Conservation (phyloP, 2,888 invertebrate species). For the Plutella xylostella region DNA sequence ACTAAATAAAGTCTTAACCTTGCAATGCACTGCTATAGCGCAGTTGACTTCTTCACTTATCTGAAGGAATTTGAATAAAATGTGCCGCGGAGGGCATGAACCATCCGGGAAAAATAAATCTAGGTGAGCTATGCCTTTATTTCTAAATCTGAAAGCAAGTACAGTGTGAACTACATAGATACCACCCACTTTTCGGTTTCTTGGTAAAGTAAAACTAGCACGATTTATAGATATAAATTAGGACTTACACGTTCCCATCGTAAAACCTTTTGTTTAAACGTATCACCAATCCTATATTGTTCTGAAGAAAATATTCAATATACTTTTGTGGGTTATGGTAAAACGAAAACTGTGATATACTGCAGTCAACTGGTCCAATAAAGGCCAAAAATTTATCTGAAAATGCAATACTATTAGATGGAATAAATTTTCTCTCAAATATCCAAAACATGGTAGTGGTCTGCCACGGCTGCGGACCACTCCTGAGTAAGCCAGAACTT, state of each 20-base stretch:
- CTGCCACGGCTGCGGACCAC: no score
- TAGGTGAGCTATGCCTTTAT: conserved; percentile 85
- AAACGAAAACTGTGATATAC: conserved; percentile 65
- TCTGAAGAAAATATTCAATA: conserved; percentile 84
- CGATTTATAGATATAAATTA: neutral
- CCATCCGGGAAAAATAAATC: conserved; percentile 93
- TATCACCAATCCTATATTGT: conserved; percentile 84
- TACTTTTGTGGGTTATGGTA: conserved; percentile 83
- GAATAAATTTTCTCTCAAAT: no score
- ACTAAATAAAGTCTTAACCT: conserved; percentile 67
- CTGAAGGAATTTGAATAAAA: conserved; percentile 83
- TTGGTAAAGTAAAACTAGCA: neutral
- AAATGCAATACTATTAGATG: conserved; percentile 25
- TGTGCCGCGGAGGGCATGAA: conserved; percentile 82
- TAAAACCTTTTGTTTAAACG: conserved; percentile 88
- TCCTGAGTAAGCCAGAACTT: no score
- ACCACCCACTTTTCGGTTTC: no score
- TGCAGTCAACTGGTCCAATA: conserved; percentile 78
- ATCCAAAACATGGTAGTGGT: no score
- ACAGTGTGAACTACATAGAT: neutral
- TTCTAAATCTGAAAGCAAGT: conserved; percentile 33
- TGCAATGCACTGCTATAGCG: conserved; percentile 92
- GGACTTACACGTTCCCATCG: conserved; percentile 74
- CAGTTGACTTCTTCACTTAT: conserved; percentile 79
- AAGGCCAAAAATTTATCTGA: conserved; percentile 85